Percentiles rank a stretch among this genome's conserved stretches.
Evolutionary conservation across 1,140 invertebrate species (phyloP).

Genomic region (Diprion similis): DNA sequence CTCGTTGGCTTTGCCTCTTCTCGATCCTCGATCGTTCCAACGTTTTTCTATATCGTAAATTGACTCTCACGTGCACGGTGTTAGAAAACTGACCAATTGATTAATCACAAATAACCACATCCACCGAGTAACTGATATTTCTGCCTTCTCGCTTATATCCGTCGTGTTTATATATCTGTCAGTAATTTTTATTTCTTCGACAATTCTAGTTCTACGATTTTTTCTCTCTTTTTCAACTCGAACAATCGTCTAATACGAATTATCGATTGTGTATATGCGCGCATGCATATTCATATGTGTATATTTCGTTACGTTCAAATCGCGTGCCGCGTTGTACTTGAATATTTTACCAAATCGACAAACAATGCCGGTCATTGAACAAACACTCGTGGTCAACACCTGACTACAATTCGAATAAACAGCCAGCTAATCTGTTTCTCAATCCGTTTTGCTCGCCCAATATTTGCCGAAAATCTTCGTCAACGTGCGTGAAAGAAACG

Average conservation of each 20-base stretch:
- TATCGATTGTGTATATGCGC: neutral
- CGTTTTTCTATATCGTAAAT: neutral
- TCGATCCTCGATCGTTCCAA: neutral
- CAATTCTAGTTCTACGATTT: no score
- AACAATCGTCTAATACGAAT: no score
- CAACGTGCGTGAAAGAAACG: no score
- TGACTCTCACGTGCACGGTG: conserved; percentile 1
- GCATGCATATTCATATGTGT: neutral
- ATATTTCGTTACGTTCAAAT: no score
- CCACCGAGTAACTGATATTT: neutral
- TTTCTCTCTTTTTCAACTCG: no score
- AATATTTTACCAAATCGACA: neutral
- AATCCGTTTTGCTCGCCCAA: no score
- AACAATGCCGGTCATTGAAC: neutral
- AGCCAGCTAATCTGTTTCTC: no score
- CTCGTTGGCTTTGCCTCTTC: conserved; percentile 2
- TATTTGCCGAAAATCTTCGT: no score
- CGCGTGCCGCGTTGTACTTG: no score
- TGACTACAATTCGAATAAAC: no score
- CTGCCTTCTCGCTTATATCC: conserved; percentile 11
- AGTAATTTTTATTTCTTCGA: no score
- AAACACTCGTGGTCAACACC: neutral
- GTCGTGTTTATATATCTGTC: no score
- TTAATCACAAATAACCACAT: neutral
- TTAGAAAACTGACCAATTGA: neutral